A percentile compares a stretch with the other conserved stretches of the same genome.
Conservation (phyloP, 1,140 invertebrate genomes). For the Reticulitermes speratus region DNA sequence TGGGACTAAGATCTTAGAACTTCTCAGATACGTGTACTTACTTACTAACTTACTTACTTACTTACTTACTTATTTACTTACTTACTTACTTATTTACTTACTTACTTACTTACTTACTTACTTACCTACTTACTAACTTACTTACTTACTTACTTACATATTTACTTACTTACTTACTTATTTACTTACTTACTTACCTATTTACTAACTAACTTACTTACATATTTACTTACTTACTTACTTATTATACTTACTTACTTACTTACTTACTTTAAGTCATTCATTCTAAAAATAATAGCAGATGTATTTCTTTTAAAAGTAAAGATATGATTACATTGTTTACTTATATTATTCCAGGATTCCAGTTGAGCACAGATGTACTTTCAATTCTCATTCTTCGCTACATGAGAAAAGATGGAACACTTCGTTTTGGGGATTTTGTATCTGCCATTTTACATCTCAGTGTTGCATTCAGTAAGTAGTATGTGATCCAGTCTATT, state of each 20-base stretch:
- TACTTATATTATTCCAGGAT: constrained; percentile 54
- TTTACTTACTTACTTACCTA: too few species aligned
- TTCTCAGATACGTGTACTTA: neutral
- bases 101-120: too few species aligned
- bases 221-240: too few species aligned
- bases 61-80: too few species aligned
- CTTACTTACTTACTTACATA: too few species aligned
- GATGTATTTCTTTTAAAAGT: neutral
- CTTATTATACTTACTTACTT: neutral
- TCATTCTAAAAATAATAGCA: too few species aligned
- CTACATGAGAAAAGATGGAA: constrained; percentile 92
- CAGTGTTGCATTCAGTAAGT: constrained; percentile 82
- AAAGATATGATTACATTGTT: neutral
- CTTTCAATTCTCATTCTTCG: constrained; percentile 77
- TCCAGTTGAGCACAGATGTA: constrained; percentile 80
- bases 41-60: neutral
- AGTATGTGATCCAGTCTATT: neutral
- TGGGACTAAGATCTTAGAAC: neutral
- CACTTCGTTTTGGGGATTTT: constrained; percentile 89
- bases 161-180: too few species aligned
- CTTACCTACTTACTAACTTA: too few species aligned
- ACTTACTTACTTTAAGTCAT: too few species aligned
- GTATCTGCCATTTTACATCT: constrained; percentile 86
- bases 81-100: too few species aligned
- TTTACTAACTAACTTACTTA: too few species aligned